Conservation (phyloP, 2,797 vertebrate species). For the Onychomys torridus region DNA sequence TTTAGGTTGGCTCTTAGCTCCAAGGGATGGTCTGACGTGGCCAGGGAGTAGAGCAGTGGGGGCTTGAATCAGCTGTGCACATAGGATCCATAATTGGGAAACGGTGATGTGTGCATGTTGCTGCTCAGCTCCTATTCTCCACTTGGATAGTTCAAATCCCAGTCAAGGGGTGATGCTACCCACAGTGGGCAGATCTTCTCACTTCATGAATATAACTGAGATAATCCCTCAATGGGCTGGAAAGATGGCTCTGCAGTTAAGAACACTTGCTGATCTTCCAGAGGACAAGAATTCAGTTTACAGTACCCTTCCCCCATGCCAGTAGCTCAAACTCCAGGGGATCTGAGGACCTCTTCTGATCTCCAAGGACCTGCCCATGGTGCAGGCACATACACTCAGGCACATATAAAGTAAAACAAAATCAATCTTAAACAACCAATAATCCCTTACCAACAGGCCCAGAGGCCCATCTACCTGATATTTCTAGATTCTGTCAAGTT, state of each 20-base stretch:
- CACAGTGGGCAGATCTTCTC: background rate
- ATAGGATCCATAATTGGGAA: background rate
- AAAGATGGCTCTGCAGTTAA: background rate
- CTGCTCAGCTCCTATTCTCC: background rate
- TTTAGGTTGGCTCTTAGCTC: background rate
- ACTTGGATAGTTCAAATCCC: background rate
- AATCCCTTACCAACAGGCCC: background rate
- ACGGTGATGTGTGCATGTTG: accelerated
- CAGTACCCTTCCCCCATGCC: background rate
- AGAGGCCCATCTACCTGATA: background rate
- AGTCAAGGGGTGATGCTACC: background rate
- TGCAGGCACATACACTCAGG: background rate
- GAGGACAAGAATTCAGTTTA: background rate
- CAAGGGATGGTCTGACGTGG: background rate
- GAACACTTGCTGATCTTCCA: background rate
- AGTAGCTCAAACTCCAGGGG: background rate
- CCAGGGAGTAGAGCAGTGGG: no score
- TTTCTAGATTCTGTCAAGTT: background rate
- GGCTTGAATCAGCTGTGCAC: background rate
- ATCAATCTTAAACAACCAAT: background rate
- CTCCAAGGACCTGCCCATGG: background rate
- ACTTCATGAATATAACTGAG: background rate
- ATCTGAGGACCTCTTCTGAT: background rate
- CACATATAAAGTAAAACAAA: background rate
- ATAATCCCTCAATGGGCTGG: background rate